Evolutionary conservation across 2,113 vertebrate species (phyloP), one percentile per base, ranked within the genome.

Genomic region (Entelurus aequoreus): DNA sequence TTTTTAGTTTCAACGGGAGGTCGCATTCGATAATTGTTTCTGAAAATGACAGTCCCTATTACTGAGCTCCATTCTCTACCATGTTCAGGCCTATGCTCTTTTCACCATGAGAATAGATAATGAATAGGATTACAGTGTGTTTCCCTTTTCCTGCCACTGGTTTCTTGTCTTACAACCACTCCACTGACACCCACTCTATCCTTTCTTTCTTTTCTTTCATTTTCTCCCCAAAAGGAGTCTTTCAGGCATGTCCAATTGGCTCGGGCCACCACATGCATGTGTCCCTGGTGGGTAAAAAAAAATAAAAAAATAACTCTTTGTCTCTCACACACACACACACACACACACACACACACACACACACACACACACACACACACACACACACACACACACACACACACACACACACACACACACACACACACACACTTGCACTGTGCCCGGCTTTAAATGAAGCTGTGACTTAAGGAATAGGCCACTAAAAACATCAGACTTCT

Each of bases 201-300:
- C 38, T 62, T 16, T 1, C 15, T 48, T 50, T 53, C 35, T 56
- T 54, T 38, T 15, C 56, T 54, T 11, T 38, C 42, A 49, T 76
- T 80, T 72, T 75, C 57, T 75, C 60, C 66, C 61, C 60, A 44
- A 60, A 78, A 69, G 73, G 74, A 80, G 79, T 83, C 71, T 72
- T 80, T 86, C 86, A 84, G 73, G 77, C 80, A 79, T 83, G 78
- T 83, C 86, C 86, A 87, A 87, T 84, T 87, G 86, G 85, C 83
- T 78, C 57, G 60, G 76, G 73, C 77, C 78, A 69, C 77, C 71
- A 66, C 76, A 71, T 70, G 74, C 66, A 81, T 57, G 62, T 73
- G 72, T 83, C 83, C 78, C 82, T 65, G 5, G 76, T 69, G 84
- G 66, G 64, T 75, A 68, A 51, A 69, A 75, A 28, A 74, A 60